Percentiles rank a stretch among this genome's conserved stretches.
phyloP scores from a whole-genome alignment of 2,888 invertebrate species.

The Hecatera dysodea region DNA sequence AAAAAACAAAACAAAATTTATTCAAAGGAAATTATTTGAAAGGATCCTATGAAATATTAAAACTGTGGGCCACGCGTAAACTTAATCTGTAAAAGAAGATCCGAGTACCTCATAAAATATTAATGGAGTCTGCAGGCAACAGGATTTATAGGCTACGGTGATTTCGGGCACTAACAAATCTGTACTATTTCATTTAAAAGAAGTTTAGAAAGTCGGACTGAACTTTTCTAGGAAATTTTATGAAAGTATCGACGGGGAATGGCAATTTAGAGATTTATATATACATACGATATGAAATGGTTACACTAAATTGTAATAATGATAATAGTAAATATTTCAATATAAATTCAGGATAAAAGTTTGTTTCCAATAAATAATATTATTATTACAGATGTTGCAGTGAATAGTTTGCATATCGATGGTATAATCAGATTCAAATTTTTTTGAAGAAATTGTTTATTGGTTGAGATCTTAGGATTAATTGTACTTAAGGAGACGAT shows the following conservation, averaged over 20 bases:
- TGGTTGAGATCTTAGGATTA: no score
- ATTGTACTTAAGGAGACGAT: no score
- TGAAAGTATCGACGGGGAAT: not conserved
- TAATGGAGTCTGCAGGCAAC: constrained; percentile 39
- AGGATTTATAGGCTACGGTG: constrained; percentile 28
- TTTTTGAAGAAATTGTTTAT: no score
- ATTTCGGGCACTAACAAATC: constrained; percentile 32
- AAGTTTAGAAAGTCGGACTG: not conserved
- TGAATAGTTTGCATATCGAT: no score
- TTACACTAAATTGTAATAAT: no score
- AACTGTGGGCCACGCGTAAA: constrained; percentile 41
- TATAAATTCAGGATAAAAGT: no score
- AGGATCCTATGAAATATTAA: constrained; percentile 58
- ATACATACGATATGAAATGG: no score
- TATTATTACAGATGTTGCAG: no score
- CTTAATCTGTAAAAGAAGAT: constrained; percentile 55
- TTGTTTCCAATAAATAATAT: no score
- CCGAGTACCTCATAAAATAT: constrained; percentile 55
- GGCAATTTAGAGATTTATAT: not conserved
- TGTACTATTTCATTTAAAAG: not conserved
- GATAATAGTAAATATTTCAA: no score
- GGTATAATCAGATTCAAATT: no score
- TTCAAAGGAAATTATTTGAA: constrained; percentile 46
- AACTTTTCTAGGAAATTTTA: not conserved
- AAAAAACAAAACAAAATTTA: constrained; percentile 18